Conservation (phyloP, 2,113 vertebrate species). For the Nothobranchius kuhntae region DNA sequence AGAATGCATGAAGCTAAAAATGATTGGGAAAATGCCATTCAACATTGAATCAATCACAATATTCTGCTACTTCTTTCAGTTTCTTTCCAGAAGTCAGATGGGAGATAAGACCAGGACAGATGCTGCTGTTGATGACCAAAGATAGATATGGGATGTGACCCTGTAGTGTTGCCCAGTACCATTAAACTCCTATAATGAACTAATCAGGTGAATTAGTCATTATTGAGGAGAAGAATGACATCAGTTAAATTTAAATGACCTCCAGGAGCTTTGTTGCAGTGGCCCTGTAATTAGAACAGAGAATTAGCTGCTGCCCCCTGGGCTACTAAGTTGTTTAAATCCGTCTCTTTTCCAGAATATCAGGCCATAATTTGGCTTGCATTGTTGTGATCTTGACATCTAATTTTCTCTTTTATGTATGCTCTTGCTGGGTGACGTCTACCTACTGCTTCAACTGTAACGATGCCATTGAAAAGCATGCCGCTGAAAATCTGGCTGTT, state of each 20-base stretch:
- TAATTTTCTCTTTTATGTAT: conserved; percentile 15
- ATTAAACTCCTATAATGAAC: not conserved
- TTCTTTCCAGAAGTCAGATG: too few species aligned
- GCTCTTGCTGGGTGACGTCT: conserved; percentile 8
- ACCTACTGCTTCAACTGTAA: conserved; percentile 13
- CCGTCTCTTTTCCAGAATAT: not conserved
- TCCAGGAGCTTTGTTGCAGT: conserved; percentile 17
- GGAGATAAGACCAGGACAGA: too few species aligned
- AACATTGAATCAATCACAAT: too few species aligned
- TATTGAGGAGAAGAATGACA: conserved; percentile 6
- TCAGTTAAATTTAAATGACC: conserved; percentile 24
- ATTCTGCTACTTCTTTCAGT: too few species aligned
- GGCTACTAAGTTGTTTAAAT: not conserved
- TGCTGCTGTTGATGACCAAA: not conserved
- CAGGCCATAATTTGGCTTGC: conserved; percentile 9
- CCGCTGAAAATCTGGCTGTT: not conserved
- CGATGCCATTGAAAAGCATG: conserved; percentile 8
- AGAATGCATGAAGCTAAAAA: too few species aligned
- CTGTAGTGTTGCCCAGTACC: not conserved
- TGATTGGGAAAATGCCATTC: too few species aligned
- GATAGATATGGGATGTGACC: not conserved
- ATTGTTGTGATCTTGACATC: conserved; percentile 25
- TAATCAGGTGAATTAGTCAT: conserved; percentile 18
- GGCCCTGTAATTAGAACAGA: not conserved
- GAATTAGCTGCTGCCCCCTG: conserved; percentile 8